A percentile compares a stretch with the other conserved stretches of the same genome.
Conservation (phyloP, 2,113 vertebrate genomes). For the Copsychus sechellarum region DNA sequence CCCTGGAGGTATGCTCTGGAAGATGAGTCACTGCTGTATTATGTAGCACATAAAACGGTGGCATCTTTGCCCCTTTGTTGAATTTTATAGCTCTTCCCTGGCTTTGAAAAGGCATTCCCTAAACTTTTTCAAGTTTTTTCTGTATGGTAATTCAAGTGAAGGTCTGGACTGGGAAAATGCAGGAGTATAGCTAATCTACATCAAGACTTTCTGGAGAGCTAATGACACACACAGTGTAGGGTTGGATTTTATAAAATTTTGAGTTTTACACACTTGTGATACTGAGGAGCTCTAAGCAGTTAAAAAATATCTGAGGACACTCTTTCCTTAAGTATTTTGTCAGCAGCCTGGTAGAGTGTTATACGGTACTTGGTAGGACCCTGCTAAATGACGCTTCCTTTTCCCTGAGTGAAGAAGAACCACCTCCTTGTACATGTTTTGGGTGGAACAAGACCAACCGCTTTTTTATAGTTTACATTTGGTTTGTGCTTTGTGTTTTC, state of each 20-base stretch:
- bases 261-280: not conserved
- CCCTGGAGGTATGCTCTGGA: not conserved
- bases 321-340: not conserved
- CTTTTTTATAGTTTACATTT: not conserved
- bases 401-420: not conserved
- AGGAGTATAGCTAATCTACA: fast-evolving
- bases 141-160: not conserved
- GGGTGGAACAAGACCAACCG: fast-evolving
- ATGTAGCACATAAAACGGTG: not conserved
- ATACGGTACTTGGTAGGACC: not conserved
- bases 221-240: not conserved
- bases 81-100: not conserved
- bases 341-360: not conserved
- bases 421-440: not conserved
- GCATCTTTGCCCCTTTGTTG: not conserved
- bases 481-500: not conserved
- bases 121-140: not conserved
- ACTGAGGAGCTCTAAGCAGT: not conserved
- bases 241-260: not conserved
- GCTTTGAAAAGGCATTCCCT: not conserved
- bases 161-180: not conserved
- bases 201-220: not conserved
- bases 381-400: not conserved
- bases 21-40: not conserved
- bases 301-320: not conserved